These are phyloP conservation scores for Unio pictorum DNA, from an alignment of 2,888 invertebrate genomes.

Conservation along the genomic window DNA sequence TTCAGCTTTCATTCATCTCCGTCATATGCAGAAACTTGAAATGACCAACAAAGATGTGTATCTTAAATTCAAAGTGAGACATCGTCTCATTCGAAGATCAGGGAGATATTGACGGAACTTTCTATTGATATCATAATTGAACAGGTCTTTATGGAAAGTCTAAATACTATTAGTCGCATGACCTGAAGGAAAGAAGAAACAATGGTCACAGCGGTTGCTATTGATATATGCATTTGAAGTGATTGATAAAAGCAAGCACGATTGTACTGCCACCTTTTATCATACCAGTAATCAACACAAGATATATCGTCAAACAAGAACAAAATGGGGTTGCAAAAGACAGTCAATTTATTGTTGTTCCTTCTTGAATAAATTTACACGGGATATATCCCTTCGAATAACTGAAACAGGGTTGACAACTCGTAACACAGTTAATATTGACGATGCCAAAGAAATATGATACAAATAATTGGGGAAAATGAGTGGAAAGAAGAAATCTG, in stretches of 20 bases:
- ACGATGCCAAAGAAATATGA: slow-evolving; percentile 1
- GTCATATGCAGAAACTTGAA: background rate
- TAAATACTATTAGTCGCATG: background rate
- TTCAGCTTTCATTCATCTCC: background rate
- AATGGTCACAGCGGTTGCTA: background rate
- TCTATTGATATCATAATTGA: slow-evolving; percentile 1
- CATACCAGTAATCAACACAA: slow-evolving; percentile 2
- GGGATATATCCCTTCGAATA: background rate
- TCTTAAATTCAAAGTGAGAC: background rate
- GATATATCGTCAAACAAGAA: background rate
- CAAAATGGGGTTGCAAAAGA: background rate
- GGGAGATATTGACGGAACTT: background rate
- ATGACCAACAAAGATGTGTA: background rate
- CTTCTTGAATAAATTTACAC: slow-evolving; percentile 1
- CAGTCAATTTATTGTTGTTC: background rate
- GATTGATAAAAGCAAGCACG: slow-evolving; percentile 1
- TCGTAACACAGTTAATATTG: background rate
- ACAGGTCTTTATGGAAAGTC: slow-evolving; percentile 7
- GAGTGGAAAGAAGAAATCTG: background rate
- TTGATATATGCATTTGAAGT: slow-evolving; percentile 3
- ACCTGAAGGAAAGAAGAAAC: slow-evolving; percentile 2
- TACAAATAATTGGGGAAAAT: background rate
- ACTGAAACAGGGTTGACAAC: background rate
- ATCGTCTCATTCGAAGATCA: background rate
- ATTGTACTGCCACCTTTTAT: background rate